Base-by-base conservation (phyloP, 2,113 vertebrate species). In the Mionectes macconnelli region DNA sequence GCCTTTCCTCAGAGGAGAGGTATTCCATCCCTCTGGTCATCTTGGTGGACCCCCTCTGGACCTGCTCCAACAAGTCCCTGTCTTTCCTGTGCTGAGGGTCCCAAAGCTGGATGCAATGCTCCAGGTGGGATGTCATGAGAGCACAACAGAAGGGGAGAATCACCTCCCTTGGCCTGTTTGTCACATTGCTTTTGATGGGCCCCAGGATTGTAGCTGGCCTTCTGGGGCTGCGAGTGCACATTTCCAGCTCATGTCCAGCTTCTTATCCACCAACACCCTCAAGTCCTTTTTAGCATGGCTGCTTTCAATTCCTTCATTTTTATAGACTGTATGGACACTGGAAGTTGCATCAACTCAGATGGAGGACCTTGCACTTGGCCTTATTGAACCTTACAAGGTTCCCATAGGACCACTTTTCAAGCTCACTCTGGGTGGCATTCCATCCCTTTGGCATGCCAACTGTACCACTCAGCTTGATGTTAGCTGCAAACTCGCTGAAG, bases 301-400 rank as follows among this genome's bases (percentile, higher is more conserved):
- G 50, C 27, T 57, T 30, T 57, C 67, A 66, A 37, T 27, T 37
- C 57, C 35, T 37, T 31, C 67, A 57, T 3, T 12, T 35, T 31
- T 31, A 55, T 42, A 35, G 14, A 18, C 35, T 64, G 21, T 22
- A 50, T 2, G 57, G 42, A 35, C 67, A 35, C 31, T 42, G 31
- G 25, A 52, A 49, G 13, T 7, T 42, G 25, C 11, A 42, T 11
- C 57, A 57, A 0, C 21, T n/a, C 42, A 27, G 42, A 3, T 49
- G 35, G 0, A 0, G 35, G 25, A 49, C 67, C 56, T n/a, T 47
- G 30, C 30, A 35, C 21, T 6, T 16, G 59, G 50, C 67, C 50
- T 37, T 2, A 0, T 3, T 64, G 35, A 42, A 42, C 25, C 9
- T 64, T 23, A 27, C 1, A 14, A 52, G 6, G 14, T 6, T 44